Percentiles rank a stretch among this genome's conserved stretches.
phyloP scores from a whole-genome alignment of 2,797 vertebrate species.

The Arrhamphus sclerolepis region DNA sequence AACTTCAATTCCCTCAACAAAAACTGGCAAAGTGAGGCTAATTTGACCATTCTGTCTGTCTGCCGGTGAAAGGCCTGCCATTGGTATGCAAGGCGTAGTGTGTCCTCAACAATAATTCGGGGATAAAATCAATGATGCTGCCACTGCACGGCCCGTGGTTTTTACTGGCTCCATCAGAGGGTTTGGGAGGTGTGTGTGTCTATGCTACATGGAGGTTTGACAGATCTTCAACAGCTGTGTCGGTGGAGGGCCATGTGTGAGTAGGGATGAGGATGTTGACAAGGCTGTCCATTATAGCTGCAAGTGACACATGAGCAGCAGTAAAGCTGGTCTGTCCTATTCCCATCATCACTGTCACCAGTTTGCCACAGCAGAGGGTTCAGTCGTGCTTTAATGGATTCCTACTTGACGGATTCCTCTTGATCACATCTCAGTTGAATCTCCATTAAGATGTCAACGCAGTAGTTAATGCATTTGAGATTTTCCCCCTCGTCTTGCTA shows the following conservation, averaged over 20 bases:
- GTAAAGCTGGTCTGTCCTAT: conserved; percentile 60
- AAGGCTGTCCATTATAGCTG: conserved; percentile 72
- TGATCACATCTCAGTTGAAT: conserved; percentile 80
- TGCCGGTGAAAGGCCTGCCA: conserved; percentile 46
- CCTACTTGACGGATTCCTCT: conserved; percentile 72
- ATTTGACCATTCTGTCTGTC: conserved; percentile 54
- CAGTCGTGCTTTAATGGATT: conserved; percentile 70
- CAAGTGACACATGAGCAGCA: conserved; percentile 68
- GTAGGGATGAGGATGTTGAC: conserved; percentile 71
- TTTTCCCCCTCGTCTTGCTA: conserved; percentile 76
- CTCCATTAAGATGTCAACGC: conserved; percentile 85
- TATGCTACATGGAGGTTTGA: conserved; percentile 66
- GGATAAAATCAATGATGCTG: conserved; percentile 82
- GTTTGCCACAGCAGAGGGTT: conserved; percentile 45
- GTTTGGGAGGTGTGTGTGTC: conserved; percentile 65
- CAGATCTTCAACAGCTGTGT: conserved; percentile 81
- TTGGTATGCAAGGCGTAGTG: conserved; percentile 73
- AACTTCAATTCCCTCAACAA: conserved; percentile 51
- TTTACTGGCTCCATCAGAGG: conserved; percentile 75
- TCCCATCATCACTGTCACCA: conserved; percentile 55
- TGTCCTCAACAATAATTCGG: conserved; percentile 77
- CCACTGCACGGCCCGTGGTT: conserved; percentile 70
- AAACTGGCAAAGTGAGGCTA: conserved; percentile 50
- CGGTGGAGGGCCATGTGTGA: conserved; percentile 72
- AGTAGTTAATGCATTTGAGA: conserved; percentile 80